Evolutionary conservation across 2,113 vertebrate species (phyloP).

Genomic region (Neolamprologus ventralis): DNA sequence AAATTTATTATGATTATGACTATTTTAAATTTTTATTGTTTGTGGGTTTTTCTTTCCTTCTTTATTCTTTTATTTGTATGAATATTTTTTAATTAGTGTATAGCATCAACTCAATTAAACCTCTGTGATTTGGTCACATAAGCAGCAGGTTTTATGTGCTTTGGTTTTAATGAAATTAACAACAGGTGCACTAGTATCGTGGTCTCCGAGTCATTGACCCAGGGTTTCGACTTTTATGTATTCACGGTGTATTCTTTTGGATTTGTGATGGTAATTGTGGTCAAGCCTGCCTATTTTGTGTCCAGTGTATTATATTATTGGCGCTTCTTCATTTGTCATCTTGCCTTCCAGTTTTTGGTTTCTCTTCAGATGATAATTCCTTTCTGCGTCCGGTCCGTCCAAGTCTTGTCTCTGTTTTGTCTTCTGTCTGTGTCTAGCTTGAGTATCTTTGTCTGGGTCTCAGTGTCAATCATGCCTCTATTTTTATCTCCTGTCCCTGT

Average conservation of each 20-base stretch:
- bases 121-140: neutral
- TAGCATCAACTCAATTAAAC: neutral
- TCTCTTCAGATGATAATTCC: neutral
- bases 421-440: neutral
- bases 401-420: neutral
- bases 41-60: neutral
- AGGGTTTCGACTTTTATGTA: neutral
- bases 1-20: neutral
- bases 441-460: neutral
- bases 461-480: neutral
- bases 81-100: neutral
- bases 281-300: neutral
- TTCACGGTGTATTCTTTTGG: neutral
- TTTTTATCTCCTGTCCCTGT: neutral
- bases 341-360: neutral
- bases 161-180: neutral
- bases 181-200: neutral
- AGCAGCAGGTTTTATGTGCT: neutral
- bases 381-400: rapidly evolving
- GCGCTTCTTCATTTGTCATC: neutral
- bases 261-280: neutral
- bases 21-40: neutral
- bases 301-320: neutral
- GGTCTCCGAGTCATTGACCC: rapidly evolving
- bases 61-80: neutral